Conservation (phyloP, 2,888 invertebrate species). For the Achlya flavicornis region DNA sequence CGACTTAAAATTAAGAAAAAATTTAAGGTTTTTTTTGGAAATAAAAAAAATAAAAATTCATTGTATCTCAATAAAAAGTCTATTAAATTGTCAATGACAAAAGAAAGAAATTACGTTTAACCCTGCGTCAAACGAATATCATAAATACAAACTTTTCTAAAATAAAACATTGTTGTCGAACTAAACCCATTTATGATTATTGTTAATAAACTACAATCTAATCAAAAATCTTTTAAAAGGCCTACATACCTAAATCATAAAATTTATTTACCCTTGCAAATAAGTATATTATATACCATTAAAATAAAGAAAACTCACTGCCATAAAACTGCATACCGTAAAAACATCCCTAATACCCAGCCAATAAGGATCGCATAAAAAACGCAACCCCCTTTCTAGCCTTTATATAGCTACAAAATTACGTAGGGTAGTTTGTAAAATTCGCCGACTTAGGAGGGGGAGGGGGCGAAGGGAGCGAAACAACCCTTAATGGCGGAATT, state of each 20-base stretch:
- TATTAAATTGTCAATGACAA: neutral
- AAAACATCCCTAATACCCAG: slow-evolving; percentile 57
- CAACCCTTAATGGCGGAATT: slow-evolving; percentile 82
- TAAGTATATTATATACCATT: slow-evolving; percentile 1
- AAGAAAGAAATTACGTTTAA: neutral
- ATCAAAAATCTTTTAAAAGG: neutral
- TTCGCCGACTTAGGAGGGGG: slow-evolving; percentile 66
- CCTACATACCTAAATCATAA: slow-evolving; percentile 2
- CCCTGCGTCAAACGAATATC: neutral
- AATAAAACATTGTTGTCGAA: neutral
- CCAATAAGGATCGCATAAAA: slow-evolving; percentile 63
- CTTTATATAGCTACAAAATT: slow-evolving; percentile 67
- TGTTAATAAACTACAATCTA: neutral
- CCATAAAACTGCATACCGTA: slow-evolving; percentile 61
- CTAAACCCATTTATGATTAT: neutral
- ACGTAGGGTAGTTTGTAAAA: slow-evolving; percentile 79
- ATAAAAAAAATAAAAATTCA: no score
- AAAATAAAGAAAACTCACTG: slow-evolving; percentile 48
- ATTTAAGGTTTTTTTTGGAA: no score
- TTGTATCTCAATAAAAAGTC: neutral
- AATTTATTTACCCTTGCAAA: neutral
- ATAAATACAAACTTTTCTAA: neutral
- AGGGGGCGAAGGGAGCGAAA: slow-evolving; percentile 49
- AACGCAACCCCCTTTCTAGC: slow-evolving; percentile 50
- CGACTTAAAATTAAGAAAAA: no score